A percentile compares a stretch with the other conserved stretches of the same genome.
phyloP scores from a whole-genome alignment of 2,888 invertebrate species.

The Crossocerus cetratus region DNA sequence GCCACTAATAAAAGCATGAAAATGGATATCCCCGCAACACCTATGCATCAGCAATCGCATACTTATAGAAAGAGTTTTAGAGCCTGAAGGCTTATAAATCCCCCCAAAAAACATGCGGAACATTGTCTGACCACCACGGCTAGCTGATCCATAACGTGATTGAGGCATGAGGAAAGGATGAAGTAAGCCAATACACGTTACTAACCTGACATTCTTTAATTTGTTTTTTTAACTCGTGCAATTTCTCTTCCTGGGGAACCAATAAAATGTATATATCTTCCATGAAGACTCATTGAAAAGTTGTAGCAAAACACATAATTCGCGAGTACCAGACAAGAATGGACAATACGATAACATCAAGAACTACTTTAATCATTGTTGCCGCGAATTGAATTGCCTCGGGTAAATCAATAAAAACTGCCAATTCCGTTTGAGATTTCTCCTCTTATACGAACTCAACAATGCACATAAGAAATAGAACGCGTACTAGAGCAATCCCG shows the following conservation, averaged over 20 bases:
- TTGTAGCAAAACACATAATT: conserved; percentile 39
- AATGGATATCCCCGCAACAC: background rate
- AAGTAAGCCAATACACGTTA: conserved; percentile 58
- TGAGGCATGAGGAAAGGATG: conserved; percentile 33
- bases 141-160: too few species aligned
- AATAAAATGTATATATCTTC: conserved; percentile 70
- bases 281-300: conserved; percentile 64
- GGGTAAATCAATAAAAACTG: too few species aligned
- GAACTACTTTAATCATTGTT: too few species aligned
- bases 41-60: background rate
- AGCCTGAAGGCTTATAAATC: too few species aligned
- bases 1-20: background rate
- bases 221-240: conserved; percentile 70
- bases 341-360: background rate
- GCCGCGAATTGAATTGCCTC: too few species aligned
- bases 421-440: too few species aligned
- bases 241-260: conserved; percentile 72
- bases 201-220: conserved; percentile 71
- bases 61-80: too few species aligned
- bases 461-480: too few species aligned
- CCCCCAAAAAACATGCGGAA: too few species aligned
- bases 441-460: too few species aligned
- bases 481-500: too few species aligned
- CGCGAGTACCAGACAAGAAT: conserved; percentile 26
- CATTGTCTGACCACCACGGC: too few species aligned